A percentile compares a stretch with the other conserved stretches of the same genome.
phyloP scores from a whole-genome alignment of 2,888 invertebrate genomes.

The Folsomia candida region DNA sequence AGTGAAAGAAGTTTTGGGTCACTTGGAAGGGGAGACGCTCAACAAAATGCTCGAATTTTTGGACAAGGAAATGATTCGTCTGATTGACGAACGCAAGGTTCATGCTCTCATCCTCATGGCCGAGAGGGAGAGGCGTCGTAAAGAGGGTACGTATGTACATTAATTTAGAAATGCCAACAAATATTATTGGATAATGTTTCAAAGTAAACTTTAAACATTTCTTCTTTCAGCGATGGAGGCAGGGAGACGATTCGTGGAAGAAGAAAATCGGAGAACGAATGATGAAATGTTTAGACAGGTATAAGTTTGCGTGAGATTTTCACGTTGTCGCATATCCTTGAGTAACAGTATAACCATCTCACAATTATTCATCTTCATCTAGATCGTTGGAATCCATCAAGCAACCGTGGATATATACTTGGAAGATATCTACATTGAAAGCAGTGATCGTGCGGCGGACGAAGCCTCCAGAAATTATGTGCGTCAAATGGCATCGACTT shows the following conservation, averaged over 20 bases:
- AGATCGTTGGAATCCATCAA: constrained; percentile 62
- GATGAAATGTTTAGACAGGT: constrained; percentile 76
- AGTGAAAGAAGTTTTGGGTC: constrained; percentile 64
- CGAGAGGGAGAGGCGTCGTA: constrained; percentile 69
- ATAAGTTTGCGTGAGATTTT: background rate
- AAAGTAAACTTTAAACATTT: too few species aligned
- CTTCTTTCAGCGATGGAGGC: constrained; percentile 80
- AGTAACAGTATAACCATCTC: background rate
- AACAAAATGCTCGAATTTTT: constrained; percentile 71
- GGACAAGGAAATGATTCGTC: constrained; percentile 68
- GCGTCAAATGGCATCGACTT: constrained; percentile 58
- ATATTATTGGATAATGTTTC: too few species aligned
- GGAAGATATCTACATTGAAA: constrained; percentile 63
- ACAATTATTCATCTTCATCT: constrained; percentile 36
- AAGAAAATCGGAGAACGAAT: constrained; percentile 68
- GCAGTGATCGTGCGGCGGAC: constrained; percentile 62
- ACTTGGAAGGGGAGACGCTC: constrained; percentile 70
- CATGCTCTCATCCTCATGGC: constrained; percentile 77
- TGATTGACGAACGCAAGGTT: constrained; percentile 73
- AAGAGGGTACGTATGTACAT: too few species aligned
- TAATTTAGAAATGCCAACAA: too few species aligned
- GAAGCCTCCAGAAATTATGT: constrained; percentile 61
- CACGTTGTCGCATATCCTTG: background rate
- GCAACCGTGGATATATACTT: constrained; percentile 65
- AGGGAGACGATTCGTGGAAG: constrained; percentile 73